A percentile compares a stretch with the other conserved stretches of the same genome.
phyloP scores from a whole-genome alignment of 2,888 invertebrate genomes.

The Metopia argyrocephala region DNA sequence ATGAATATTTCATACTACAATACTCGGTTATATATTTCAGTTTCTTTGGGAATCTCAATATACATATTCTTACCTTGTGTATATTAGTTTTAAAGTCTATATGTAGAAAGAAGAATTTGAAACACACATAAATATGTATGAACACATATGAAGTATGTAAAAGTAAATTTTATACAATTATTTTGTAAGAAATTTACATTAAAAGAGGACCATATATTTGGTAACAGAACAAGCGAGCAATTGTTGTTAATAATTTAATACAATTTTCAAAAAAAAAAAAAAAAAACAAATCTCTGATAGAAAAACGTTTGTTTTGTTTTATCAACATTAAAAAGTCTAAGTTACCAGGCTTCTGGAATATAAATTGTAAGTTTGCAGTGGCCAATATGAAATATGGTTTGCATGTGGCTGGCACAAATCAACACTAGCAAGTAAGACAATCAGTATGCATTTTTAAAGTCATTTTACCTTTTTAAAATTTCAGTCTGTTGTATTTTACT shows the following conservation, averaged over 20 bases:
- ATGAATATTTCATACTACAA: slow-evolving; percentile 58
- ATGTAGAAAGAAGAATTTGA: neutral
- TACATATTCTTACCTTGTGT: neutral
- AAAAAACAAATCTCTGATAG: neutral
- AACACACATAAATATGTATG: neutral
- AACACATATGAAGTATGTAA: neutral
- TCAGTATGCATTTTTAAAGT: too few species aligned
- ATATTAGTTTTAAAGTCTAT: too few species aligned
- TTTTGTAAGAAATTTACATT: slow-evolving; percentile 40
- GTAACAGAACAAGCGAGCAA: too few species aligned
- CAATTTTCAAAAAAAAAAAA: slow-evolving; percentile 4
- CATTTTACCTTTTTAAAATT: too few species aligned
- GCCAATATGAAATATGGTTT: too few species aligned
- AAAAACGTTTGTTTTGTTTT: slow-evolving; percentile 8
- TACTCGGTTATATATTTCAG: slow-evolving; percentile 28
- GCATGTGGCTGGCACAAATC: too few species aligned
- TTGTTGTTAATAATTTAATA: slow-evolving; percentile 56
- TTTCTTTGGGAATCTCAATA: slow-evolving; percentile 30
- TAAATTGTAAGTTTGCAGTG: too few species aligned
- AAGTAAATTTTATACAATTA: neutral
- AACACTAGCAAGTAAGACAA: too few species aligned
- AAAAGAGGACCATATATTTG: slow-evolving; percentile 11
- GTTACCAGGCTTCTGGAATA: too few species aligned
- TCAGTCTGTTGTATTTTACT: too few species aligned
- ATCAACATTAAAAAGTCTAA: neutral